Conservation (phyloP, 1,140 invertebrate species). For the Eubasilissa regina region DNA sequence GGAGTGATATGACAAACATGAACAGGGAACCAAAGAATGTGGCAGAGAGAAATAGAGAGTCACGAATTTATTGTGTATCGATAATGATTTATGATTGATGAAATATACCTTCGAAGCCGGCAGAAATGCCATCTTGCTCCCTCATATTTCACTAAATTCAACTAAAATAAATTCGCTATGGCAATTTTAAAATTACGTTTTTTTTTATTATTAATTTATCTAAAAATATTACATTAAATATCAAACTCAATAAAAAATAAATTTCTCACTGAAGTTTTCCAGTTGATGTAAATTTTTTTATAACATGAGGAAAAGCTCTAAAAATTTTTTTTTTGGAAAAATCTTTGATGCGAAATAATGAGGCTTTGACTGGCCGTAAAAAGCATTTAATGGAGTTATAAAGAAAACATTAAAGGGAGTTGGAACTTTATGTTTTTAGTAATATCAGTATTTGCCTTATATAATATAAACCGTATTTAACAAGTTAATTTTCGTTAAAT, state of each 20-base stretch:
- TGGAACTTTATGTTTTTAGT: neutral
- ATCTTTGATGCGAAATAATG: conserved; percentile 8
- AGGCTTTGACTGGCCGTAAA: conserved; percentile 1
- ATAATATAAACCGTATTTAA: no score
- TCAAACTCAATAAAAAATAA: neutral
- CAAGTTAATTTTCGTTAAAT: no score
- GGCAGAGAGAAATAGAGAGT: no score
- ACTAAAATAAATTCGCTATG: neutral
- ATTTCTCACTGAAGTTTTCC: no score
- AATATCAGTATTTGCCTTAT: neutral
- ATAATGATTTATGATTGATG: no score
- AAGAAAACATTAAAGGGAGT: neutral
- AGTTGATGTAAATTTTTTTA: neutral
- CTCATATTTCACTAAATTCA: neutral
- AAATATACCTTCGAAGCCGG: no score
- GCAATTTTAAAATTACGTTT: neutral
- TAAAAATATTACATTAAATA: neutral
- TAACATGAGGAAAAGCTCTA: neutral
- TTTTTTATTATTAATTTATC: neutral
- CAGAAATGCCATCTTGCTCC: no score
- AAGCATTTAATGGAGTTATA: conserved; percentile 1
- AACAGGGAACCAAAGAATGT: no score
- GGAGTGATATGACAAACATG: no score
- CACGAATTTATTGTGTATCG: no score
- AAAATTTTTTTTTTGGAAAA: neutral